Conservation (phyloP, 2,888 invertebrate genomes). For the Oxyteleia sp. region DNA sequence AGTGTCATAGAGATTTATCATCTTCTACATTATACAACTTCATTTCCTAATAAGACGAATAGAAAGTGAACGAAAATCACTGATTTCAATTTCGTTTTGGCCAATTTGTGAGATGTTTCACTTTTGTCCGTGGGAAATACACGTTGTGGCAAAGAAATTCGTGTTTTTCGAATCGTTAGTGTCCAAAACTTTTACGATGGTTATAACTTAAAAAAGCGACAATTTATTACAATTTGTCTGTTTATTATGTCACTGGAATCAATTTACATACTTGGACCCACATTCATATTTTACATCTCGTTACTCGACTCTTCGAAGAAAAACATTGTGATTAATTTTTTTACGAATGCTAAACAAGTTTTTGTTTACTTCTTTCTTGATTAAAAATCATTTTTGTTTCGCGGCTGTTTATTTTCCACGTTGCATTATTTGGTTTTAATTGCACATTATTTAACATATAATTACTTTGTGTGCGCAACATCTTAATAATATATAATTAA, state of each 20-base stretch:
- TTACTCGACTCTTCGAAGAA: conserved; percentile 20
- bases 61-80: conserved; percentile 63
- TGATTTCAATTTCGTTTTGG: conserved; percentile 45
- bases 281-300: conserved; percentile 26
- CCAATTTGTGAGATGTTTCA: conserved; percentile 47
- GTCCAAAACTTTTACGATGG: conserved; percentile 34
- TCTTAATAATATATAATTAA: conserved; percentile 40
- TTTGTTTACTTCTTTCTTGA: neutral
- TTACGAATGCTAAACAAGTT: neutral
- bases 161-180: conserved; percentile 31
- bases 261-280: conserved; percentile 53
- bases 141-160: conserved; percentile 3
- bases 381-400: neutral
- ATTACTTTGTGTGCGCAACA: conserved; percentile 16
- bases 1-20: conserved; percentile 29
- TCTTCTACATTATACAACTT: conserved; percentile 49
- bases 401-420: neutral
- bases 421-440: conserved; percentile 1
- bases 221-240: conserved; percentile 38
- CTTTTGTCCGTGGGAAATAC: conserved; percentile 57
- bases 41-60: conserved; percentile 43
- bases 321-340: conserved; percentile 2
- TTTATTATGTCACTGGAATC: conserved; percentile 53
- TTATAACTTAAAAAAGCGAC: conserved; percentile 49
- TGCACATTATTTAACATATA: conserved; percentile 18